A percentile compares a stretch with the other conserved stretches of the same genome.
Conservation (phyloP, 1,140 invertebrate genomes). For the Ridgeia piscesae region DNA sequence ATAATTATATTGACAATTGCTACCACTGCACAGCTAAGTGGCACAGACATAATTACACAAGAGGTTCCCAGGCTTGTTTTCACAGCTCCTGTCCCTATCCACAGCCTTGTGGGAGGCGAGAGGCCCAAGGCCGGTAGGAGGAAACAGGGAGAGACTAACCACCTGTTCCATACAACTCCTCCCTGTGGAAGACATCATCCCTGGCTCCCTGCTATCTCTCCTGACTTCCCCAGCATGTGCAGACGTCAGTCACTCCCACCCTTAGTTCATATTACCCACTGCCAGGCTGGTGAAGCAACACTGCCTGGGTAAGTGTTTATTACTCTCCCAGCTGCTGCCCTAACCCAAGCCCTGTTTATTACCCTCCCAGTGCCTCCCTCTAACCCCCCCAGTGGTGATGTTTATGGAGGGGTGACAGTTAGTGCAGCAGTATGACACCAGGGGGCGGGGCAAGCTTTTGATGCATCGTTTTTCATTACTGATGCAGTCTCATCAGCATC, state of each 20-base stretch:
- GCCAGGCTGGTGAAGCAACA: background rate
- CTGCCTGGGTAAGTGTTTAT: background rate
- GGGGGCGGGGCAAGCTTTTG: background rate
- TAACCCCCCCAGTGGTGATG: no score
- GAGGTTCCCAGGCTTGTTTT: background rate
- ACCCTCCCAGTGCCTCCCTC: no score
- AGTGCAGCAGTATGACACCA: background rate
- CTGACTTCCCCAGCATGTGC: background rate
- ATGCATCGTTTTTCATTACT: background rate
- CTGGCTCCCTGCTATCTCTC: background rate
- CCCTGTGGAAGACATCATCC: background rate
- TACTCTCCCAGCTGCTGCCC: background rate
- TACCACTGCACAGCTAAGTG: background rate
- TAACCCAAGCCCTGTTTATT: background rate
- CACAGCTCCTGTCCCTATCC: background rate
- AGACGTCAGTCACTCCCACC: background rate
- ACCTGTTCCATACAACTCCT: background rate
- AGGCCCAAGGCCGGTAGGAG: background rate
- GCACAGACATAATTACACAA: background rate
- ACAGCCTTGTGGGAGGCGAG: background rate
- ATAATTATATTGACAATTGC: background rate
- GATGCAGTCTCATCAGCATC: background rate
- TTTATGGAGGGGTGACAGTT: background rate
- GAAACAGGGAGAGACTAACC: background rate
- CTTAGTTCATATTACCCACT: background rate